Evolutionary conservation across 2,888 invertebrate genomes (phyloP).

Genomic region (Nomada ruficornis): DNA sequence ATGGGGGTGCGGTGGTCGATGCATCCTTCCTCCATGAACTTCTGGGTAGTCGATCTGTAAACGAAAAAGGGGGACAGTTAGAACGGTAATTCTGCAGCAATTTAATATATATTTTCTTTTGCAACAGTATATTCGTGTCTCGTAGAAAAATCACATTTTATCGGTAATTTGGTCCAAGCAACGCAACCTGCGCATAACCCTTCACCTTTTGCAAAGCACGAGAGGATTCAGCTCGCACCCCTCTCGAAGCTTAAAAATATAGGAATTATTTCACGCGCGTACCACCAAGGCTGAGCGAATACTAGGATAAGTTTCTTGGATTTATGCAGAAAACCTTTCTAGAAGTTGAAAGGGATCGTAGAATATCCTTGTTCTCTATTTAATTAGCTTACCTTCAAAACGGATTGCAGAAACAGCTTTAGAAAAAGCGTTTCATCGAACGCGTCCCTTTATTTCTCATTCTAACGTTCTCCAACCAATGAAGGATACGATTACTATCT

Average conservation of each 20-base stretch:
- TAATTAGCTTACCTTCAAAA: conserved; percentile 10
- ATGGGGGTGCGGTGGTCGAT: conserved; percentile 83
- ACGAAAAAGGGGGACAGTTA: conserved; percentile 26
- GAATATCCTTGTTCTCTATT: background rate
- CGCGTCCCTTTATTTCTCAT: no score
- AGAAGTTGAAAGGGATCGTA: no score
- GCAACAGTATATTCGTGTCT: background rate
- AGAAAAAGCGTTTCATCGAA: background rate
- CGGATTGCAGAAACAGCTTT: background rate
- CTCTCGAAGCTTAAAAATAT: conserved; percentile 26
- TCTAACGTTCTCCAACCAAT: no score
- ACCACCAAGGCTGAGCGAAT: background rate
- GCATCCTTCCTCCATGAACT: conserved; percentile 84
- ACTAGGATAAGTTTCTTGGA: background rate
- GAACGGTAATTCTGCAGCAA: background rate
- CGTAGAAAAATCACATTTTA: conserved; percentile 2
- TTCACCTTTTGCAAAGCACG: conserved; percentile 37
- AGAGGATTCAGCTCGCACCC: conserved; percentile 7
- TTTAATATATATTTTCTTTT: background rate
- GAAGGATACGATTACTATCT: no score
- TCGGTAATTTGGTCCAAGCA: conserved; percentile 39
- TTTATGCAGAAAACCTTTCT: conserved; percentile 9
- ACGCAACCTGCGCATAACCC: conserved; percentile 25
- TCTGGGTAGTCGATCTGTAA: conserved; percentile 91
- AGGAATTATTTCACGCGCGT: conserved; percentile 13